These are phyloP conservation scores for Pemphigus obesinymphae DNA, from an alignment of 1,140 invertebrate genomes.

Conservation along the genomic window DNA sequence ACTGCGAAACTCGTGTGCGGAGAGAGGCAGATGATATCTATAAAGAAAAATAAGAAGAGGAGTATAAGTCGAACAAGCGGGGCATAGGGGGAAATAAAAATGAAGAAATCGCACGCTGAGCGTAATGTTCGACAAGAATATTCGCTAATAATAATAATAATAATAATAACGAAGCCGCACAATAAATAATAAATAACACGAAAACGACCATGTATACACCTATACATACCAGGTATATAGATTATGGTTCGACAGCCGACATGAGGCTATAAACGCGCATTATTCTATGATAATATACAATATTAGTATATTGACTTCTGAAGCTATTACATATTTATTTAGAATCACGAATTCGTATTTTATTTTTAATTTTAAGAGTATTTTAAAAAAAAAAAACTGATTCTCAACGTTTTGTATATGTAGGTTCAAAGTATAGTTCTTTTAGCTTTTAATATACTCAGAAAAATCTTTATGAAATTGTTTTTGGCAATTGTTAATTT, in stretches of 20 bases:
- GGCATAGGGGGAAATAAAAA: background rate
- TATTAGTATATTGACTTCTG: no score
- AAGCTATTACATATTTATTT: no score
- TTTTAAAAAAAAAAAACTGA: no score
- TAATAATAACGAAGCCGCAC: background rate
- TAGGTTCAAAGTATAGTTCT: no score
- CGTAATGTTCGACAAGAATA: background rate
- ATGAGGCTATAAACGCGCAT: background rate
- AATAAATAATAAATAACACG: background rate
- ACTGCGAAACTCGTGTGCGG: background rate
- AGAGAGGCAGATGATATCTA: background rate
- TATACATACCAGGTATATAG: background rate
- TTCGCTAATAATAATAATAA: background rate
- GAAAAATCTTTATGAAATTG: no score
- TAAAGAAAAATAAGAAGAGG: background rate
- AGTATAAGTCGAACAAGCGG: background rate
- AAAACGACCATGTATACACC: background rate
- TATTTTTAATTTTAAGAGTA: no score
- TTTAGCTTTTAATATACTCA: no score
- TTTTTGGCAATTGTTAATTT: no score
- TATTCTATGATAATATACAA: background rate
- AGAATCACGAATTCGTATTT: no score
- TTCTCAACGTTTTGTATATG: no score
- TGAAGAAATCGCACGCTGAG: background rate
- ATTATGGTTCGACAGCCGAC: background rate